Evolutionary conservation across 1,140 invertebrate species (phyloP), one percentile per base, ranked within the genome.

Genomic region (Formica exsecta): DNA sequence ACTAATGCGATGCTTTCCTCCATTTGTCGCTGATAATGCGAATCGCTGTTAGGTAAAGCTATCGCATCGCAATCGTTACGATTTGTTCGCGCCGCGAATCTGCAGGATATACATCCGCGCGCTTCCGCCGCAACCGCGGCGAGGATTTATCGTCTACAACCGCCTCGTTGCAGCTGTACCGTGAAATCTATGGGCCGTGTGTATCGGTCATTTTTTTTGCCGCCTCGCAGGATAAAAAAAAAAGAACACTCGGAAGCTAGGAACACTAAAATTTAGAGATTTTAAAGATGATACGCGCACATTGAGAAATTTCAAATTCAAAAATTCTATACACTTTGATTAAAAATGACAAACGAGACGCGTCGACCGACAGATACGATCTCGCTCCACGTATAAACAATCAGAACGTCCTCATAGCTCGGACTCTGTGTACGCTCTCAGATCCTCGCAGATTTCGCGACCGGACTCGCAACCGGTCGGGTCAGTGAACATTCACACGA

Each of bases 401-500:
- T 51, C 25, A 41, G 25, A 79, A 13, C 77, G 44, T 29, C 32
- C 6, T 70, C 41, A 2, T 51, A 16, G 38, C 77, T 32, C 11
- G 48, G 59, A 51, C 29, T n/a, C 25, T 29, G 9, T 11, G 41
- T 8, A n/a, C 6, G 22, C 3, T 32, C 32, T n/a, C 68, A 44
- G 68, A 29, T n/a, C 44, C 19, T 81, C 4, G 38, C 81, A 48
- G 71, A 51, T 77, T 74, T 44, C 48, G 48, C 48, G 70, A 84
- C 68, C 81, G 79, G 88, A 71, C 89, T 86, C 61, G 61, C 48
- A 85, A 85, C 79, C 88, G 80, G 88, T 92, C 87, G 88, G 87
- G 89, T 90, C 89, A 88, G 87, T 91, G 91, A 89, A 91, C 90
- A 92, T 88, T 89, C 89, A 71, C 90, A 87, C 89, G 86, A 85